phyloP scores from a whole-genome alignment of 2,797 vertebrate genomes.

The Peromyscus attwateri region DNA sequence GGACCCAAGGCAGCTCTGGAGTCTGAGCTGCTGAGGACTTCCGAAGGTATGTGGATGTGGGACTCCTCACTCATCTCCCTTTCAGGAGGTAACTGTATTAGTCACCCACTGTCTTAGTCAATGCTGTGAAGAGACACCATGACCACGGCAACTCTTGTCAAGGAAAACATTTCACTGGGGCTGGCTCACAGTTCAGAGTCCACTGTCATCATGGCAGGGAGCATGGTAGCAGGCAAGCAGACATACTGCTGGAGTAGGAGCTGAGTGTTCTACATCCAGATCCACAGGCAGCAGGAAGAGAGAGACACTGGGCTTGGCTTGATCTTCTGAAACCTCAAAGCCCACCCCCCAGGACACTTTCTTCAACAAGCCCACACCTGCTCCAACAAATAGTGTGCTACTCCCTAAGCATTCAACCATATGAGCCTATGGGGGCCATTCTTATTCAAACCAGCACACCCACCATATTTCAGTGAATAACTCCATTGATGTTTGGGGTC shows the following conservation, averaged over 20 bases:
- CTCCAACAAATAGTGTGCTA: not conserved
- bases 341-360: not conserved
- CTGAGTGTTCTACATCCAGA: not conserved
- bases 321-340: not conserved
- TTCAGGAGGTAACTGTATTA: not conserved
- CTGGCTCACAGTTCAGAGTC: not conserved
- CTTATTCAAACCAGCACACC: not conserved
- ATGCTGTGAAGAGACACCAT: not conserved
- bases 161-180: not conserved
- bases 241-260: not conserved
- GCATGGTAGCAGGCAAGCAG: not conserved
- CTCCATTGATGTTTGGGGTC: not conserved
- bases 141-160: not conserved
- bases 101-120: not conserved
- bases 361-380: not conserved
- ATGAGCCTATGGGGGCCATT: not conserved
- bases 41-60: not conserved
- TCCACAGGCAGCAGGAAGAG: not conserved
- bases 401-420: not conserved
- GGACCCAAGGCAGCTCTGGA: not conserved
- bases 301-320: not conserved
- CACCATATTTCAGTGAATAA: not conserved
- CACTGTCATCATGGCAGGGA: not conserved
- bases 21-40: not conserved
- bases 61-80: accelerated